Conservation (phyloP, 1,140 invertebrate species). For the Diachasmimorpha longicaudata region DNA sequence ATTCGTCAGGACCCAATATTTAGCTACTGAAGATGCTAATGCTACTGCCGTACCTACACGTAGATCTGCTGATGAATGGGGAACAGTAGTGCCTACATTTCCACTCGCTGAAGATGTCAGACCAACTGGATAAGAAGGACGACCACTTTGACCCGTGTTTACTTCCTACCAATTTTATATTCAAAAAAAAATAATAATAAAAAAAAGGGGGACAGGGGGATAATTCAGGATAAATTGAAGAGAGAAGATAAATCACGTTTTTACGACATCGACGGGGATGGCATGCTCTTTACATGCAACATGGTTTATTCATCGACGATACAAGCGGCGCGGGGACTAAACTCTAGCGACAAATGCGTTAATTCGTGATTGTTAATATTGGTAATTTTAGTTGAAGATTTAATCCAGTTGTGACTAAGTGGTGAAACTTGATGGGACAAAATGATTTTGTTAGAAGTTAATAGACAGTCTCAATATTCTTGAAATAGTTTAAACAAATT, state of each 20-base stretch:
- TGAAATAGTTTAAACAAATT: too few species aligned
- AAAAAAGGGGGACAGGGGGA: neutral
- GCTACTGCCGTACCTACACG: slow-evolving; percentile 63
- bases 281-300: slow-evolving; percentile 57
- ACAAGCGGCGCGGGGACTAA: slow-evolving; percentile 27
- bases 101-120: slow-evolving; percentile 54
- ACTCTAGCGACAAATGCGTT: slow-evolving; percentile 51
- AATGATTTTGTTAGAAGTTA: too few species aligned
- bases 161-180: slow-evolving; percentile 63
- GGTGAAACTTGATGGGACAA: too few species aligned
- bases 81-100: slow-evolving; percentile 54
- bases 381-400: neutral
- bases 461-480: too few species aligned
- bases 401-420: neutral
- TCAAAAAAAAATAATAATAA: slow-evolving; percentile 46
- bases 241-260: slow-evolving; percentile 23
- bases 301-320: neutral
- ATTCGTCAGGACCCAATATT: slow-evolving; percentile 65
- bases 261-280: slow-evolving; percentile 57
- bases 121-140: slow-evolving; percentile 56
- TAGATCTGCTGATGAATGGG: slow-evolving; percentile 57
- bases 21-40: slow-evolving; percentile 63
- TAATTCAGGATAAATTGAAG: neutral
- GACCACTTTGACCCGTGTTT: slow-evolving; percentile 59
- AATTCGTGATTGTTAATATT: slow-evolving; percentile 9